Evolutionary conservation across 2,888 invertebrate genomes (phyloP), one percentile per base, ranked within the genome.

Genomic region (Kuschelorhynchus macadamiae): DNA sequence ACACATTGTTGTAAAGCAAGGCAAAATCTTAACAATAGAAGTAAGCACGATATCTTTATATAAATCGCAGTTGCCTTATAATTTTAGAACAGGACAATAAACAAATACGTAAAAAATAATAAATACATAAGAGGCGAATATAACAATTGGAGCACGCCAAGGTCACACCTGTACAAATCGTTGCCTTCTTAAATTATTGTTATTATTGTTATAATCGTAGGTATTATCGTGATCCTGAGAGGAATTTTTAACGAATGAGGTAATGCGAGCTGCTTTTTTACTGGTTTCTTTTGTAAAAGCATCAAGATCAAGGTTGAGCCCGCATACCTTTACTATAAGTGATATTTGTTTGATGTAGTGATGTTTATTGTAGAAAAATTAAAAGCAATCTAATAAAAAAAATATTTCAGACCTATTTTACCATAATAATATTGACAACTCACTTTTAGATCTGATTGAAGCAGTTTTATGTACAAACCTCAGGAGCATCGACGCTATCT

Each of bases 151-250:
- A 32, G 50, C 21, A 60, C 47, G n/a, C 32, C 50, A 60, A 60
- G 60, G 60, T 50, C 60, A 16, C 60, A 60, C 60, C 60, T 60
- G 60, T 17, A 46, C 32, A 17, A 33, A 39, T n/a, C n/a, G 39
- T 52, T 32, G 41, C 17, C 41, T 60, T 32, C 33, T 33, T 60
- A 49, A 60, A 49, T 21, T 49, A 25, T 25, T 25, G 36, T 49
- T 21, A 36, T 25, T 57, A 36, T 60, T 60, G 20, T 20, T 21
- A 50, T 33, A 44, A 32, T 44, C 47, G 12, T 32, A 59, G 36
- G 59, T 47, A 59, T 25, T 33, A 59, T 60, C 16, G 36, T 16
- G 60, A n/a, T 60, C 50, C 41, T 50, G 50, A 14, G 44, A 50
- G 9, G 41, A 41, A 49, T 60, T n/a, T 60, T 60, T 60, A 25